Evolutionary conservation across 2,888 invertebrate species (phyloP), one percentile per base, ranked within the genome.

Genomic region (Caprella mutica): DNA sequence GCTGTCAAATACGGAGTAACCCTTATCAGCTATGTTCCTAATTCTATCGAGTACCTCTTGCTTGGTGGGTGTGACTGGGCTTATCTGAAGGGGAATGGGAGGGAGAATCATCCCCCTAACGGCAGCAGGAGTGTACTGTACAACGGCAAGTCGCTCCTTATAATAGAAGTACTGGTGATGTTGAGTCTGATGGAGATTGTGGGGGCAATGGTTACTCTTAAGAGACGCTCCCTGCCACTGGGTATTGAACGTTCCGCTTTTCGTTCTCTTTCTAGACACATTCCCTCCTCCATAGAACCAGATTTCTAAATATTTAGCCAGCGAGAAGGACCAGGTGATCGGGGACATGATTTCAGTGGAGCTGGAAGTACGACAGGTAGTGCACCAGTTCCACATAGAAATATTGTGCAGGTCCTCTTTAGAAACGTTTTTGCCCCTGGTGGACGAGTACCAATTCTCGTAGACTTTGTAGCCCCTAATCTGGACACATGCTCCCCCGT

Each of bases 271-370:
- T n/a, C n/a, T n/a, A n/a, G n/a, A n/a, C n/a, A n/a, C n/a, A n/a
- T n/a, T n/a, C n/a, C 35, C 52, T 5, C 55, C 52, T 29, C 57
- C 63, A 33, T 59, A 55, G 39, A 64, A 64, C 12, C 59, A 48
- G n/a, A 64, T 44, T 71, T 92, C 89, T 66, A 93, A 75, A 73
- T 87, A 93, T 74, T 92, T 93, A 35, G 89, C 91, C 71, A 92
- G 85, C 0, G 93, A 90, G 66, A 89, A 77, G 14, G 83, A 80
- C 81, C 88, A 86, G 2, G 90, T 82, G 67, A 85, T 83, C n/a
- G 52, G 21, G 1, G 55, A 55, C 48, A 50, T 39, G 17, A 24
- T 43, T 3, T 44, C 42, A 9, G 30, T 8, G 35, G 46, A 52
- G 14, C 38, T 27, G 9, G 44, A 46, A 29, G 39, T 23, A 19